phyloP scores from a whole-genome alignment of 2,113 vertebrate species.

The Embiotoca jacksoni region DNA sequence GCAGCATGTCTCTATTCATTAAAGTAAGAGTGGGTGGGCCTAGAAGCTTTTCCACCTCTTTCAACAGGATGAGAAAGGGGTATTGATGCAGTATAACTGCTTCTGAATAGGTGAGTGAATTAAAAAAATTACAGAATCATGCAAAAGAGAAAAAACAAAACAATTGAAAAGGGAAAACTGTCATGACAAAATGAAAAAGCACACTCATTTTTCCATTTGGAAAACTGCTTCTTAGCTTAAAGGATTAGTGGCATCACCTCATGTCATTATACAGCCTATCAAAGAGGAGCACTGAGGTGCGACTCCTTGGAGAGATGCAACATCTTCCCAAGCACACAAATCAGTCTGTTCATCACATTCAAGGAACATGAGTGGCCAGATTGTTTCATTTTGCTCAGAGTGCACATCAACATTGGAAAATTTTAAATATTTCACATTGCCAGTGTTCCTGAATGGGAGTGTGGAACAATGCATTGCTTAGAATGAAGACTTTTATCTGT shows the following conservation, averaged over 20 bases:
- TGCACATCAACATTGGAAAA: constrained; percentile 68
- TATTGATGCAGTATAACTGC: constrained; percentile 11
- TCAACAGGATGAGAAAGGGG: neutral
- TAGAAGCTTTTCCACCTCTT: constrained; percentile 5
- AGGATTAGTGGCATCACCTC: constrained; percentile 64
- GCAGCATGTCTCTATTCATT: constrained; percentile 7
- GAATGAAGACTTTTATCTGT: constrained; percentile 74
- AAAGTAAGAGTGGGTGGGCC: neutral
- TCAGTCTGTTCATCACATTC: constrained; percentile 65
- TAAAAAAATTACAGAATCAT: constrained; percentile 1
- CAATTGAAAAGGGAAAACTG: neutral
- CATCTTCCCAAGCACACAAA: constrained; percentile 51
- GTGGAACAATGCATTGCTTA: constrained; percentile 70
- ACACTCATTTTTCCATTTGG: constrained; percentile 46
- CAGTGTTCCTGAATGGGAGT: constrained; percentile 58
- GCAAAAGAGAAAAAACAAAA: neutral
- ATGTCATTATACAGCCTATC: constrained; percentile 64
- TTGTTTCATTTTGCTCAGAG: constrained; percentile 71
- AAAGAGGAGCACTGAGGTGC: constrained; percentile 60
- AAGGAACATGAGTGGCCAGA: constrained; percentile 69
- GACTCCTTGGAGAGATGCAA: constrained; percentile 56
- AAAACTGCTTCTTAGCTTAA: constrained; percentile 63
- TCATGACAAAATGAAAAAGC: constrained; percentile 21
- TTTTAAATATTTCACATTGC: constrained; percentile 72
- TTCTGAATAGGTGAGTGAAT: neutral